Evolutionary conservation across 1,140 invertebrate species (phyloP).

Genomic region (Hyles vespertilio): DNA sequence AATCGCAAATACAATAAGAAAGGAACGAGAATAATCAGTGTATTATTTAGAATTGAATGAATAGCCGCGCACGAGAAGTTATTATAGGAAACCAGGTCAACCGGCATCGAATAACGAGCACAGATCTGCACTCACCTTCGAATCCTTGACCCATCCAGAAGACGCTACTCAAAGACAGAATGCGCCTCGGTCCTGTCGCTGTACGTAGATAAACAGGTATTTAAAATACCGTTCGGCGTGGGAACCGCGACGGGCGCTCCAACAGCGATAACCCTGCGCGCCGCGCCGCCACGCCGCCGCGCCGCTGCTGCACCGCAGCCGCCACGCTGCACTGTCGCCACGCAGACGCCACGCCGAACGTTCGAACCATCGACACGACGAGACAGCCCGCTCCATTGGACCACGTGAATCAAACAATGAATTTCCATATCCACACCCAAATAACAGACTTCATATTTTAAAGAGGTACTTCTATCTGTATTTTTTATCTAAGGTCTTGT

Average conservation of each 20-base stretch:
- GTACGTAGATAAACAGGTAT: conserved; percentile 71
- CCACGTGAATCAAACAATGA: conserved; percentile 65
- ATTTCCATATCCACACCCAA: conserved; percentile 64
- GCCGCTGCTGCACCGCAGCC: conserved; percentile 15
- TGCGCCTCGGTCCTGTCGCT: conserved; percentile 66
- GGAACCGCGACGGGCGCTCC: conserved; percentile 64
- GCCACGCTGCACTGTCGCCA: conserved; percentile 13
- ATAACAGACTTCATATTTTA: conserved; percentile 70
- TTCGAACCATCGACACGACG: not conserved
- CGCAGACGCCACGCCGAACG: conserved; percentile 2
- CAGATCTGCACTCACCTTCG: conserved; percentile 61
- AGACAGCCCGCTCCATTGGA: not conserved
- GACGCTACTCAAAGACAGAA: conserved; percentile 66
- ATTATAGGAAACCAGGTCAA: conserved; percentile 54
- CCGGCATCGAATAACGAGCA: conserved; percentile 35
- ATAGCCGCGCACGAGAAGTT: no score
- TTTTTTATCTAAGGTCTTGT: conserved; percentile 69
- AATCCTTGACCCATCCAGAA: conserved; percentile 75
- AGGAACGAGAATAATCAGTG: no score
- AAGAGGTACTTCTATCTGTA: conserved; percentile 49
- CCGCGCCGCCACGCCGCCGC: conserved; percentile 24
- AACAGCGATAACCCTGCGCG: conserved; percentile 54
- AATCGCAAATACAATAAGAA: no score
- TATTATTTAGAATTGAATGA: conserved; percentile 6
- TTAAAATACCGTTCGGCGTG: conserved; percentile 70